Conservation (phyloP, 2,113 vertebrate species). For the Uria aalge region DNA sequence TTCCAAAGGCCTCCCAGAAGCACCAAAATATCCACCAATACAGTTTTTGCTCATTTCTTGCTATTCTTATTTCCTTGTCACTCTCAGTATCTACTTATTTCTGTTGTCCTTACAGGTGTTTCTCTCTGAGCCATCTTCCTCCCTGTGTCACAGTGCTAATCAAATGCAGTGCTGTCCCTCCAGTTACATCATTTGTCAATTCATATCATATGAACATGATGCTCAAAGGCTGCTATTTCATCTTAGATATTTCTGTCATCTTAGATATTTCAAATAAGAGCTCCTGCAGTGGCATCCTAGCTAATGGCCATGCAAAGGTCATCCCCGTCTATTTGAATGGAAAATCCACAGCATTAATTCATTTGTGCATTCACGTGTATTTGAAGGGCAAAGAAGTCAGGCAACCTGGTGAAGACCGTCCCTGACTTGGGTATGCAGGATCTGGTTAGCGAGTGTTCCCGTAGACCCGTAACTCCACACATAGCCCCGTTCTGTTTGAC, state of each 20-base stretch:
- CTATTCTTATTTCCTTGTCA: neutral
- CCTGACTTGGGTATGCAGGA: neutral
- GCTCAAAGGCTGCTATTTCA: neutral
- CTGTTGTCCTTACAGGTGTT: neutral
- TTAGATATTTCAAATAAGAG: neutral
- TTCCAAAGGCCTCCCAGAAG: neutral
- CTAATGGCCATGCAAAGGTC: neutral
- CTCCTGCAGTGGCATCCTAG: neutral
- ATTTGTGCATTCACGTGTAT: neutral
- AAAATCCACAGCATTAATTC: neutral
- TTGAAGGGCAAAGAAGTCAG: neutral
- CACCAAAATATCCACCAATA: neutral
- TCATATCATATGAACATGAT: accelerated
- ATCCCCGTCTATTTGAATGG: neutral
- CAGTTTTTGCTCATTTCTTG: neutral
- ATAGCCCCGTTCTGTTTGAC: conserved; percentile 26
- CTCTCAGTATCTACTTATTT: neutral
- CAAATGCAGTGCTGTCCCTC: neutral
- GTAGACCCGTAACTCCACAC: neutral
- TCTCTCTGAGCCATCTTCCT: neutral
- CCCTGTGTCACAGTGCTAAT: neutral
- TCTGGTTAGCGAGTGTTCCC: neutral
- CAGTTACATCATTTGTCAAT: neutral
- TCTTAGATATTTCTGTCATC: neutral
- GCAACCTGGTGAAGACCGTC: neutral